Evolutionary conservation across 2,797 vertebrate genomes (phyloP).

Genomic region (Polyboroides typus): DNA sequence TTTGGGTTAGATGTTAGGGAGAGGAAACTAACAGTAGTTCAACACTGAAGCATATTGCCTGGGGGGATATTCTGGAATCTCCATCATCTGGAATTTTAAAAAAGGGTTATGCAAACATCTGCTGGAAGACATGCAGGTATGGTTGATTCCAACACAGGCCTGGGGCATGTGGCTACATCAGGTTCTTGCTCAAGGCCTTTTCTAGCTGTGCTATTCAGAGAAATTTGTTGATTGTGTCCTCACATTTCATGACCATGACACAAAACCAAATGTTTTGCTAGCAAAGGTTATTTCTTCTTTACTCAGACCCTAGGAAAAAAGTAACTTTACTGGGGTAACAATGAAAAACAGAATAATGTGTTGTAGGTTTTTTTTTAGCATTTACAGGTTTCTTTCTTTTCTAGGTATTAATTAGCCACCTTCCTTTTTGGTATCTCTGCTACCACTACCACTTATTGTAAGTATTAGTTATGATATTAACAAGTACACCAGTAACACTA

Average conservation of each 20-base stretch:
- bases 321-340: not conserved
- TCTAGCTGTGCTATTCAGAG: not conserved
- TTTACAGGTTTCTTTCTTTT: not conserved
- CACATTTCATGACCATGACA: not conserved
- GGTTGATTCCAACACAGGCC: not conserved
- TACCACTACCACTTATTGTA: not conserved
- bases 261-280: not conserved
- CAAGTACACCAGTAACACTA: not conserved
- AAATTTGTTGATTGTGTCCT: not conserved
- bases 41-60: not conserved
- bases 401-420: not conserved
- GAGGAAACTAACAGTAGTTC: not conserved
- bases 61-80: not conserved
- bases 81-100: not conserved
- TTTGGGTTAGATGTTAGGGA: not conserved
- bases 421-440: not conserved
- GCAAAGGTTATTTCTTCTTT: not conserved
- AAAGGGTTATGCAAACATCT: not conserved
- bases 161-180: not conserved
- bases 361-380: not conserved
- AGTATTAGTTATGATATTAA: not conserved
- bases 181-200: not conserved
- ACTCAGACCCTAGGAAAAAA: not conserved
- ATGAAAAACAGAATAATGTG: not conserved
- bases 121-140: not conserved